phyloP scores from a whole-genome alignment of 2,113 vertebrate species.

The Ceyx melanurus region DNA sequence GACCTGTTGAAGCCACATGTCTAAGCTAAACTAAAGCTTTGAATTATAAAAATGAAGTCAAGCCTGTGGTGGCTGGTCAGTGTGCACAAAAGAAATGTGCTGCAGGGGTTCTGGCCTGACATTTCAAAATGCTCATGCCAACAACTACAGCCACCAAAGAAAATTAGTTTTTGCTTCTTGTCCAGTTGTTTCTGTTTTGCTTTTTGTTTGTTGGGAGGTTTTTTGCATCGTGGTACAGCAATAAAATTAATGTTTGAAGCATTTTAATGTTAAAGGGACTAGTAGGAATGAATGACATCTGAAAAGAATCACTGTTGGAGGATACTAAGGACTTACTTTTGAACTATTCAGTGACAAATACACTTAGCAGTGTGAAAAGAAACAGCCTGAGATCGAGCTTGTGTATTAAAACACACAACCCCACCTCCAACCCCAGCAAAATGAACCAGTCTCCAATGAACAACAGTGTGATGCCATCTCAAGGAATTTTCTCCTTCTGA shows the following conservation, averaged over 20 bases:
- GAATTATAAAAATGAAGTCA: not conserved
- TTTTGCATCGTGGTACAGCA: not conserved
- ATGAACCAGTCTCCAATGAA: not conserved
- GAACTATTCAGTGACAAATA: not conserved
- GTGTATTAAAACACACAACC: not conserved
- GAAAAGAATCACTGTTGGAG: not conserved
- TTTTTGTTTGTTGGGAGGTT: no score
- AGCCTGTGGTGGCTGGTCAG: not conserved
- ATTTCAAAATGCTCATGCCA: not conserved
- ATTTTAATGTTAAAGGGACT: not conserved
- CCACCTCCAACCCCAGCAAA: not conserved
- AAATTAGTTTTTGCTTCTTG: not conserved
- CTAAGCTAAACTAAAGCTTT: not conserved
- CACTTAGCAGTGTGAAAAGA: not conserved
- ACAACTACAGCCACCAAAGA: not conserved
- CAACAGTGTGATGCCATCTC: not conserved
- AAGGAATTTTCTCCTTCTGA: not conserved
- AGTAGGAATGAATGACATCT: not conserved
- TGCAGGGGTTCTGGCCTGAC: not conserved
- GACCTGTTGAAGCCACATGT: not conserved
- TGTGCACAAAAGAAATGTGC: not conserved
- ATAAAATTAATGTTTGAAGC: not conserved
- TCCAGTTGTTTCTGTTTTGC: no score
- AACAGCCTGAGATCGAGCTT: not conserved
- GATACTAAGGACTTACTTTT: not conserved